Percentiles rank a stretch among this genome's conserved stretches.
These are phyloP conservation scores for Lindbergichthys nudifrons DNA, from an alignment of 2,797 vertebrate genomes.

Conservation along the genomic window DNA sequence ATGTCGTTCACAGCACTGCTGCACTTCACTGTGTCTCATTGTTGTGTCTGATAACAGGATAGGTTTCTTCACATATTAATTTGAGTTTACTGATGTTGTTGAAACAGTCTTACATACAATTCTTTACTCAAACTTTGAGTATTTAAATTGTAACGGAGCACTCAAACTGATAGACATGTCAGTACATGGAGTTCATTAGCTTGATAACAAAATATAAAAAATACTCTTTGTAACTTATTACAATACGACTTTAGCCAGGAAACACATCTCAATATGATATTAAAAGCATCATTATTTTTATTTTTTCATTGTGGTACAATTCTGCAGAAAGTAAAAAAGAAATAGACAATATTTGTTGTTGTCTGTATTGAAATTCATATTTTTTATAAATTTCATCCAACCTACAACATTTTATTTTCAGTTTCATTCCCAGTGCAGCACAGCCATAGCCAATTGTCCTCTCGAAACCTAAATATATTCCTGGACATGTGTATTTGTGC, in stretches of 20 bases:
- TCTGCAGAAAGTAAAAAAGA: fast-evolving
- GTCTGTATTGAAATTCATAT: too few species aligned
- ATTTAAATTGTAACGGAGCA: background rate
- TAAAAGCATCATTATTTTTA: background rate
- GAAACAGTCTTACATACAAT: background rate
- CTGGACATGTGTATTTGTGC: slow-evolving; percentile 34
- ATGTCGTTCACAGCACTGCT: background rate
- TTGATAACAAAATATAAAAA: background rate
- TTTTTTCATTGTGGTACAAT: background rate
- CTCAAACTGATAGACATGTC: background rate
- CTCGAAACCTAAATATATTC: background rate
- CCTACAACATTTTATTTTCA: background rate
- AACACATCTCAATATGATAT: background rate
- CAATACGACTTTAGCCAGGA: background rate
- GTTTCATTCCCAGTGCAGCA: background rate
- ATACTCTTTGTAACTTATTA: background rate
- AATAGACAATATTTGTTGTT: too few species aligned
- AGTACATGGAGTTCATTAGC: background rate
- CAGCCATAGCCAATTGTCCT: background rate
- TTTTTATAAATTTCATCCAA: background rate
- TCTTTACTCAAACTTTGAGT: background rate
- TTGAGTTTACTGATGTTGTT: background rate
- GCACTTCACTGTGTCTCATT: background rate
- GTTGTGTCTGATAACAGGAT: background rate
- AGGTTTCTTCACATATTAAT: slow-evolving; percentile 6